Base-by-base conservation (phyloP, 2,888 invertebrate species). In the Rhabditoides inermis region DNA sequence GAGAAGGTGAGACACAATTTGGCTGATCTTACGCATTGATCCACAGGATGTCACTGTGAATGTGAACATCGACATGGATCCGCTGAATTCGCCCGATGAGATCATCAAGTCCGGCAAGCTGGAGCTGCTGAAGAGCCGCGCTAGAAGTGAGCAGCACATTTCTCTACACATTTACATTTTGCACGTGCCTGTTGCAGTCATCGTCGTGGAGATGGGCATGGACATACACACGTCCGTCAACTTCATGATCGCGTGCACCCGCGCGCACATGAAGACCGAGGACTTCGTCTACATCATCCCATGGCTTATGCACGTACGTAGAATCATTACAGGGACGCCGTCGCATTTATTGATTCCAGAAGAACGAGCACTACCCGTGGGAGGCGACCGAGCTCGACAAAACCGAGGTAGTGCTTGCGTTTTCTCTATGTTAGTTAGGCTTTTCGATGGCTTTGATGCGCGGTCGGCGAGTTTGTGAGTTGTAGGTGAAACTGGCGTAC, bases 321-420 rank as follows among this genome's bases (percentile, higher is more conserved):
- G 15, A 32, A 32, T 32, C 10, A 32, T 32, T 32, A 32, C 32
- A 10, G 32, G 7, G 15, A 32, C 32, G 32, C 15, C 10, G 15
- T 32, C 15, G 15, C 32, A 15, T 32, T 15, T 12, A 32, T 10
- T 25, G 6, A 4, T 49, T 55, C 49, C 37, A 70, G 70, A 55
- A 60, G 45, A 63, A 71, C 55, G 73, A 73, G 35, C 70, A 73
- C 50, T 70, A 73, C 49, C 73, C 73, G 0, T 73, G 73, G 73
- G 73, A 73, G 53, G 65, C 72, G 2, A 57, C 62, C 5, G 72
- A 68, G 49, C 60, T 74, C 26, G 74, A 73, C 47, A 74, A 73
- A 45, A 61, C 64, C 32, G 72, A 72, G 56, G n/a, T n/a, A n/a
- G n/a, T n/a, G n/a, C n/a, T n/a, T n/a, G n/a, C n/a, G n/a, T n/a